phyloP scores from a whole-genome alignment of 2,113 vertebrate genomes.

The Saguinus midas region DNA sequence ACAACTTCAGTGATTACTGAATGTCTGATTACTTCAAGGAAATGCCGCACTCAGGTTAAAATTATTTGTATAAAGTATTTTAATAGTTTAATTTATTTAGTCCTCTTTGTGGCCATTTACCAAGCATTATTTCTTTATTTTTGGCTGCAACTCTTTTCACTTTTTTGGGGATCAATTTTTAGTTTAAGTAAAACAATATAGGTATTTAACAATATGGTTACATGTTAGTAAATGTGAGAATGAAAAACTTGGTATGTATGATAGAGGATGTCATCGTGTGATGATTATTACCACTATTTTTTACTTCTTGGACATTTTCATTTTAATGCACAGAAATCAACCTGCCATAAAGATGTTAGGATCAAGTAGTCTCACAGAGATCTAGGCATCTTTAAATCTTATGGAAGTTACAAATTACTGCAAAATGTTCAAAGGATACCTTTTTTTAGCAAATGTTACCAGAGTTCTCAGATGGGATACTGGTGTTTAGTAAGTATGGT shows the following conservation, averaged over 20 bases:
- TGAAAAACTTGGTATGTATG: slow-evolving; percentile 54
- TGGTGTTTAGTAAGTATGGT: neutral
- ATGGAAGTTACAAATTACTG: neutral
- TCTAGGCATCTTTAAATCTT: neutral
- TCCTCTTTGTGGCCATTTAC: slow-evolving; percentile 69
- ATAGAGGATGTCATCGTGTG: neutral
- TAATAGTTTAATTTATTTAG: slow-evolving; percentile 74
- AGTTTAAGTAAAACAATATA: slow-evolving; percentile 71
- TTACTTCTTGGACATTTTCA: neutral
- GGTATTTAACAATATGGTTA: slow-evolving; percentile 77
- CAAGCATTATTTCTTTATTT: slow-evolving; percentile 26
- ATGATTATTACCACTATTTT: neutral
- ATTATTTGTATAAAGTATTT: slow-evolving; percentile 72
- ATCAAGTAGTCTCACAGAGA: neutral
- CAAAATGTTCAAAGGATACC: neutral
- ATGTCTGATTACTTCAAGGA: slow-evolving; percentile 85
- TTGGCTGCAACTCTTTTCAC: slow-evolving; percentile 64
- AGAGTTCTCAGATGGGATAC: neutral
- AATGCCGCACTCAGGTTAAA: slow-evolving; percentile 85
- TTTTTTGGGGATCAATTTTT: neutral
- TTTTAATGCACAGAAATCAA: neutral
- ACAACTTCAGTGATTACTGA: slow-evolving; percentile 93
- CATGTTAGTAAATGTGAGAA: slow-evolving; percentile 74
- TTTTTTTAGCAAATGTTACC: neutral
- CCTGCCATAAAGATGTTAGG: neutral